These are phyloP conservation scores for Lasioglossum malachurum DNA, from an alignment of 2,888 invertebrate species.

Conservation along the genomic window DNA sequence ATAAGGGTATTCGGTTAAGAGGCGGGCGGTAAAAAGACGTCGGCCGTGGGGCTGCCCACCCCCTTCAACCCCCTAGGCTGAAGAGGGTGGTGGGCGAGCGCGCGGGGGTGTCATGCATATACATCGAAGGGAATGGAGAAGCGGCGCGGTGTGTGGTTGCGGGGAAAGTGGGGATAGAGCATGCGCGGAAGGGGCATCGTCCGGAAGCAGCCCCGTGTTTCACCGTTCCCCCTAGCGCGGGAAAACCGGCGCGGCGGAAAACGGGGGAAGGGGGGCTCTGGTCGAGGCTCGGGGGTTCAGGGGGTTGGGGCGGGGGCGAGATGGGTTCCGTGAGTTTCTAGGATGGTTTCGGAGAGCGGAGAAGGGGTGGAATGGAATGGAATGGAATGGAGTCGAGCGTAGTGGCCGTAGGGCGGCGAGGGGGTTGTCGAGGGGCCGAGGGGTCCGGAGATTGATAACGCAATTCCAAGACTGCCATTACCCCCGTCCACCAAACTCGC, in stretches of 20 bases:
- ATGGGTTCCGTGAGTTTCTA: conserved; percentile 71
- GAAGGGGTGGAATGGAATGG: conserved; percentile 87
- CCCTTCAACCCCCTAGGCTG: neutral
- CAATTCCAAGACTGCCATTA: conserved; percentile 85
- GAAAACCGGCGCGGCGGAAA: conserved; percentile 43
- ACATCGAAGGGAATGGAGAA: conserved; percentile 75
- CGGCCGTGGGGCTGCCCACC: conserved; percentile 23
- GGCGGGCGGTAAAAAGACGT: conserved; percentile 61
- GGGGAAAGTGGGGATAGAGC: conserved; percentile 71
- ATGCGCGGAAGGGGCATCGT: conserved; percentile 61
- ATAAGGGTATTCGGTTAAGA: conserved; percentile 77
- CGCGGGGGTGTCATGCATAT: conserved; percentile 76
- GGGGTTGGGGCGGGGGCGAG: conserved; percentile 53
- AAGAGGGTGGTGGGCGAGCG: conserved; percentile 1
- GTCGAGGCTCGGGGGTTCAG: conserved; percentile 30
- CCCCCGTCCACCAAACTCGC: conserved; percentile 81
- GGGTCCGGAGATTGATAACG: conserved; percentile 85
- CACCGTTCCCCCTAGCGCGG: conserved; percentile 30
- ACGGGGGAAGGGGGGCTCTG: neutral
- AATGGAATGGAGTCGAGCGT: conserved; percentile 85
- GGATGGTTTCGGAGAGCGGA: conserved; percentile 69
- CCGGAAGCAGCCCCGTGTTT: conserved; percentile 13
- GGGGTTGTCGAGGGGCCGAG: conserved; percentile 76
- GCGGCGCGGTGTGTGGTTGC: conserved; percentile 60
- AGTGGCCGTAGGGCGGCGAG: conserved; percentile 73